These are phyloP conservation scores for Saxidomus purpurata DNA, from an alignment of 1,140 invertebrate species.

Conservation along the genomic window DNA sequence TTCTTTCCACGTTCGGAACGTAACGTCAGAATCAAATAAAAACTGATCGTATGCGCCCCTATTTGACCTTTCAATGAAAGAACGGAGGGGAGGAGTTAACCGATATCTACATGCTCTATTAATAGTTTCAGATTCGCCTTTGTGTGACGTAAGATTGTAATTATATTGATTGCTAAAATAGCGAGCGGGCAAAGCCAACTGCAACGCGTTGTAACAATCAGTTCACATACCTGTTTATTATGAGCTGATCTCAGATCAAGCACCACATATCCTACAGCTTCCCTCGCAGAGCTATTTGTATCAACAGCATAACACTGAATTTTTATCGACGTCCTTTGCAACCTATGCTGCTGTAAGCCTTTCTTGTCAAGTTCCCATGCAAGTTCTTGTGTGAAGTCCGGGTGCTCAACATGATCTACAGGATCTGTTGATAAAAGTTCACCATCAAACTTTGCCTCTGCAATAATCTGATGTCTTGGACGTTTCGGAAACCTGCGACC, in stretches of 20 bases:
- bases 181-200: too few relatives aligned
- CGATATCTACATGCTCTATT: too few relatives aligned
- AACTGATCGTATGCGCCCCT: too few relatives aligned
- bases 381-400: slow-evolving; percentile 87
- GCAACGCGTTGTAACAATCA: too few relatives aligned
- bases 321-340: slow-evolving; percentile 87
- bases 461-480: slow-evolving; percentile 83
- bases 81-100: too few relatives aligned
- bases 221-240: slow-evolving; percentile 79
- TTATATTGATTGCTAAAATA: too few relatives aligned
- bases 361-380: slow-evolving; percentile 88
- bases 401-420: slow-evolving; percentile 85
- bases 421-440: slow-evolving; percentile 87
- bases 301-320: slow-evolving; percentile 86
- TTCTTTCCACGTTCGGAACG: too few relatives aligned
- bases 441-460: slow-evolving; percentile 87
- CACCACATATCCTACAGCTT: slow-evolving; percentile 87
- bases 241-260: slow-evolving; percentile 87
- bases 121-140: too few relatives aligned
- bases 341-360: slow-evolving; percentile 86
- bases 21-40: too few relatives aligned
- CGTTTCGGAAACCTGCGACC: slow-evolving; percentile 86
- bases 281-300: slow-evolving; percentile 81
- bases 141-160: too few relatives aligned
- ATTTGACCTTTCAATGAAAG: too few relatives aligned